These are phyloP conservation scores for Fragum sueziense DNA, from an alignment of 2,888 invertebrate genomes.

Conservation along the genomic window DNA sequence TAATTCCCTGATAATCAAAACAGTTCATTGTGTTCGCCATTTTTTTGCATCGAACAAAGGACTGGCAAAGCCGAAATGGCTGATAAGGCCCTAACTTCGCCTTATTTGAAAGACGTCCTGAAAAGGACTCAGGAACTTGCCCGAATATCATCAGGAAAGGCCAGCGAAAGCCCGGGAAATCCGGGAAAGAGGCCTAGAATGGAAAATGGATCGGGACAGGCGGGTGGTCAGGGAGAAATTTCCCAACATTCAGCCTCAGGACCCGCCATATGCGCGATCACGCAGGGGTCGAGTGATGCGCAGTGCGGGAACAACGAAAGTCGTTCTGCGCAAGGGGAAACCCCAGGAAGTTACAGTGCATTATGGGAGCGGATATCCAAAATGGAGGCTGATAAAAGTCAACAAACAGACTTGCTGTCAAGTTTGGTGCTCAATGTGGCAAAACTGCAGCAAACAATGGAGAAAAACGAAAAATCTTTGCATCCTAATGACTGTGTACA, in stretches of 20 bases:
- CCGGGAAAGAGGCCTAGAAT: neutral
- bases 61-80: no score
- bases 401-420: conserved; percentile 4
- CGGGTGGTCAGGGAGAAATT: neutral
- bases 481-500: neutral
- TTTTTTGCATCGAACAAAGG: no score
- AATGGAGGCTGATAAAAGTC: neutral
- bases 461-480: neutral
- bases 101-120: no score
- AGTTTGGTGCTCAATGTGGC: conserved; percentile 1
- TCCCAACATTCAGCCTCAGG: neutral
- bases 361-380: conserved; percentile 12
- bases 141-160: no score
- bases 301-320: neutral
- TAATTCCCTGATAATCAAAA: no score
- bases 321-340: neutral
- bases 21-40: no score
- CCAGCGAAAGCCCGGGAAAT: neutral
- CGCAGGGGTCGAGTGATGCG: neutral
- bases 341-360: neutral
- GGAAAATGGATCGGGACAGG: neutral
- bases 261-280: neutral
- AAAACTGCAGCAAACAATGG: neutral
- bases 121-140: no score
- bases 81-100: no score